Evolutionary conservation across 2,113 vertebrate genomes (phyloP).

Genomic region (Pelusios castaneus): DNA sequence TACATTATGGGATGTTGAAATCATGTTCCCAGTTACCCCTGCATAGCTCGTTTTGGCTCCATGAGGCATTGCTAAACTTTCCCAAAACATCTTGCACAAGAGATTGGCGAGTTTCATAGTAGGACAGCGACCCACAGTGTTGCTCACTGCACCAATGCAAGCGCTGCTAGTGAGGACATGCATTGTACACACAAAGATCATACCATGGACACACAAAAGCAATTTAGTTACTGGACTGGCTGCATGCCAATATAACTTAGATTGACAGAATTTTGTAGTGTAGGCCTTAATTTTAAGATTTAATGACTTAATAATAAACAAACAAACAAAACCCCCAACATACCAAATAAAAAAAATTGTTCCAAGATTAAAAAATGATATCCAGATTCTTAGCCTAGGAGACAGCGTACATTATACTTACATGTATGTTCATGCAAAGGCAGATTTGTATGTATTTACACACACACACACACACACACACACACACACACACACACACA

Average conservation of each 20-base stretch:
- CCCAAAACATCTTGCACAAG: background rate
- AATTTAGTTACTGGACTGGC: background rate
- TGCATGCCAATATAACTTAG: background rate
- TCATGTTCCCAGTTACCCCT: background rate
- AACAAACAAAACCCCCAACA: background rate
- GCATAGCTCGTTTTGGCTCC: background rate
- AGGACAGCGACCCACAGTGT: background rate
- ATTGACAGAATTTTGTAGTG: too few species aligned
- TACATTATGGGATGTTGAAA: background rate
- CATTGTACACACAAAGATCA: background rate
- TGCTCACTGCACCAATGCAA: background rate
- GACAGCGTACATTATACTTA: background rate
- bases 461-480: background rate
- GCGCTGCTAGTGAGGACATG: background rate
- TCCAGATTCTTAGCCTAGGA: constrained; percentile 46
- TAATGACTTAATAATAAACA: background rate
- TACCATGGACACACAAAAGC: background rate
- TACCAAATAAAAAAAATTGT: background rate
- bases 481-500: background rate
- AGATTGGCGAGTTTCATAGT: background rate
- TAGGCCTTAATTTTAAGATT: background rate
- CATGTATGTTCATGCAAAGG: background rate
- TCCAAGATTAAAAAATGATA: constrained; percentile 38
- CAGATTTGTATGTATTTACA: background rate
- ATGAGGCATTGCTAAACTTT: background rate